A percentile compares a stretch with the other conserved stretches of the same genome.
Evolutionary conservation across 1,140 invertebrate species (phyloP).

Genomic region (Helicoverpa armigera): DNA sequence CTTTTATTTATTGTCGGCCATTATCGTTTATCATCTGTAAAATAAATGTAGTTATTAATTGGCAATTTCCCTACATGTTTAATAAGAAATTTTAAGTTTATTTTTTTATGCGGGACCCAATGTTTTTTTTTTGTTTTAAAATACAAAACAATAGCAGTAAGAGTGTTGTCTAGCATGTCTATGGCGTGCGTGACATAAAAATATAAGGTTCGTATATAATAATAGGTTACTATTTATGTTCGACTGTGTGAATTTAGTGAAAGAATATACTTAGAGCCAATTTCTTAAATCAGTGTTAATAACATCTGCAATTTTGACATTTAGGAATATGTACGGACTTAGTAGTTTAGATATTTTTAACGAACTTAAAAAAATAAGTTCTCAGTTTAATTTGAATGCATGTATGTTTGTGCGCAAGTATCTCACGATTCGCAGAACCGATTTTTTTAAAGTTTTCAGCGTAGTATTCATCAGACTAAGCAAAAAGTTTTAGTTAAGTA

Average conservation of each 20-base stretch:
- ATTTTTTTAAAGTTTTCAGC: too few relatives aligned
- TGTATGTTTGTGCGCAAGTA: too few relatives aligned
- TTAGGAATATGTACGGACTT: neutral
- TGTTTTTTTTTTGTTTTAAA: constrained; percentile 11
- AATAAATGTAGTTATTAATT: constrained; percentile 11
- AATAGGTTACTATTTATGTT: constrained; percentile 18
- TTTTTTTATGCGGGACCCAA: constrained; percentile 9
- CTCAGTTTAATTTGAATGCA: too few relatives aligned
- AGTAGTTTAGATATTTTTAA: constrained; percentile 13
- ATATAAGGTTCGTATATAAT: constrained; percentile 21
- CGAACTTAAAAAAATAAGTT: too few relatives aligned
- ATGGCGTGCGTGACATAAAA: constrained; percentile 39
- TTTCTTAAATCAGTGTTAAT: constrained; percentile 9
- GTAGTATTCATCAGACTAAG: too few relatives aligned
- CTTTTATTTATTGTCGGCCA: neutral
- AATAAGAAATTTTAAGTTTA: neutral
- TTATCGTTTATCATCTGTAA: constrained; percentile 31
- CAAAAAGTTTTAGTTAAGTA: too few relatives aligned
- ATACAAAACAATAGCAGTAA: constrained; percentile 20
- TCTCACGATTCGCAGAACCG: too few relatives aligned
- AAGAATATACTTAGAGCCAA: neutral
- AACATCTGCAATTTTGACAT: neutral
- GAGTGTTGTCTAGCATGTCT: constrained; percentile 29
- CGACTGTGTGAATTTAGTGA: neutral
- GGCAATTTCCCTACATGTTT: neutral